Evolutionary conservation across 2,797 vertebrate genomes (phyloP), one percentile per base, ranked within the genome.

Genomic region (Triplophysa bombifrons): DNA sequence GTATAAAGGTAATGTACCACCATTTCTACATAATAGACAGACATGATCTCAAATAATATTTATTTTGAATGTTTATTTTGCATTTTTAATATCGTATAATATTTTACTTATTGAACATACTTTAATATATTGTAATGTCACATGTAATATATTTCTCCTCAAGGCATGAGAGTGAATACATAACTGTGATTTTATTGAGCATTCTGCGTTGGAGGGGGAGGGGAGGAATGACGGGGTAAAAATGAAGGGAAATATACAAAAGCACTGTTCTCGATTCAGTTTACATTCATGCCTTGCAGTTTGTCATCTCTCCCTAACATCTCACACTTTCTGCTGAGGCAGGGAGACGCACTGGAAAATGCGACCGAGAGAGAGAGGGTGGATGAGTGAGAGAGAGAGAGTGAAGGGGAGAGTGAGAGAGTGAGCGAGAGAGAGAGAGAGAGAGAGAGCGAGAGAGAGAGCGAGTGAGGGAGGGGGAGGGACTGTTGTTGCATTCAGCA

Each of bases 141-240:
- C 17, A 30, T 9, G 22, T 27, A 72, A 51, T 50, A 46, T 17
- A 67, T 80, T 78, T 69, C 11, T 41, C 44, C 60, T 19, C 27
- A 16, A 71, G 30, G 51, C 56, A 58, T 12, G 74, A 77, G 64
- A 84, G 84, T 74, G 82, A 84, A 85, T 85, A 83, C 81, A 85
- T 89, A 84, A 78, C 75, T 68, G 69, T 80, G 74, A 82, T 78
- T 75, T 81, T 85, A 89, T 86, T 87, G 86, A 89, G 86, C 86
- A 76, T 86, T 80, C 84, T 50, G 63, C 17, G 38, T 85, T 61
- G 67, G 46, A 66, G 88, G 89, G 91, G 67, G 41, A 69, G 88
- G 89, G 91, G 71, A 83, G 88, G 81, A 92, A 93, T 92, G 90
- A 94, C 92, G 92, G 90, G 88, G 88, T 13, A 3, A 48, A 14